Evolutionary conservation across 2,113 vertebrate genomes (phyloP).

Genomic region (Equus przewalskii): DNA sequence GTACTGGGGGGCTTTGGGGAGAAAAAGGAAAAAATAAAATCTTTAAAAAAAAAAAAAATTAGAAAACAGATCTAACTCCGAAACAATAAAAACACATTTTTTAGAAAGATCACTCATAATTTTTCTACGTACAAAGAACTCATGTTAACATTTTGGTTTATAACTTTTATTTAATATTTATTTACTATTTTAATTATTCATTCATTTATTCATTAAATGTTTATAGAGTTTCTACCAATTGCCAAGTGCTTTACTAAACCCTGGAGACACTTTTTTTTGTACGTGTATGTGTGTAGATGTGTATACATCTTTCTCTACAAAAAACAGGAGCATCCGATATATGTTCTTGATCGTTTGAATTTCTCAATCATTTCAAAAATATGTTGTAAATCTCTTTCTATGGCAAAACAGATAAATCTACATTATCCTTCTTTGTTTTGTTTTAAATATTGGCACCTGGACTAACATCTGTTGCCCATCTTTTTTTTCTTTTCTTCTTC

Average conservation of each 20-base stretch:
- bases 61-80: neutral
- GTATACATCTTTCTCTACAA: neutral
- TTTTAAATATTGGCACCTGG: no score
- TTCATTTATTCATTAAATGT: neutral
- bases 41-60: no score
- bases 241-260: neutral
- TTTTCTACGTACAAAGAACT: neutral
- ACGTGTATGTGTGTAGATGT: neutral
- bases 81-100: neutral
- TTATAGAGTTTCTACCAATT: neutral
- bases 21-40: no score
- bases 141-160: neutral
- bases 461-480: no score
- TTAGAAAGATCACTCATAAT: neutral
- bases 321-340: neutral
- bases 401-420: neutral
- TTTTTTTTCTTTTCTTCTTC: no score
- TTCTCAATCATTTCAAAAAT: neutral
- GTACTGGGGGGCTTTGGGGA: no score
- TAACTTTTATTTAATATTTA: neutral
- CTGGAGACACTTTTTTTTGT: neutral
- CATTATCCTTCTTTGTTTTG: neutral
- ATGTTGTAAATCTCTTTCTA: neutral
- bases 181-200: neutral
- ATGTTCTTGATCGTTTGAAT: neutral